phyloP scores from a whole-genome alignment of 2,113 vertebrate species.

The Jaculus jaculus region DNA sequence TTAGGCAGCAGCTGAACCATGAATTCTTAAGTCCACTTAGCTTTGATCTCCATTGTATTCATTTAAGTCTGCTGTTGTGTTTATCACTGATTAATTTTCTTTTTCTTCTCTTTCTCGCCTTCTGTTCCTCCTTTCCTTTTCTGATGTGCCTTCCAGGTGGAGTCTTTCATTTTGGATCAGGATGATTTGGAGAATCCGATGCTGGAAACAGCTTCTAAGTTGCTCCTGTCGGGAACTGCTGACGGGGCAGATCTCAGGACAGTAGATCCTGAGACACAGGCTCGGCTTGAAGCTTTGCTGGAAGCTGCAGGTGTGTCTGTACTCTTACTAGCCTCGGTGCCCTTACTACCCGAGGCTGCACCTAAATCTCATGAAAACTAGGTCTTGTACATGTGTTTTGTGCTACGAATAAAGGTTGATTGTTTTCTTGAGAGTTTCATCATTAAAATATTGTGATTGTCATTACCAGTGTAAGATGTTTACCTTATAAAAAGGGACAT shows the following conservation, averaged over 20 bases:
- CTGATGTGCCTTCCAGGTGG: constrained; percentile 88
- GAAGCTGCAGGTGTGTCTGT: constrained; percentile 95
- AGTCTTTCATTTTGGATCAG: constrained; percentile 99
- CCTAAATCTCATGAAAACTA: constrained; percentile 1
- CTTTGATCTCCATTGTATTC: not conserved
- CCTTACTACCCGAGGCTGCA: not conserved
- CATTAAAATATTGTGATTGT: constrained; percentile 16
- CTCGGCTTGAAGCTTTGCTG: constrained; percentile 96
- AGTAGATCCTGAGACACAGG: constrained; percentile 98
- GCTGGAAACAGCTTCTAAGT: constrained; percentile 97
- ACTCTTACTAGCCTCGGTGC: not conserved
- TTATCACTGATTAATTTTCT: constrained; percentile 12
- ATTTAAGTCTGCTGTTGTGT: constrained; percentile 6
- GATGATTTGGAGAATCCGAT: constrained; percentile 99
- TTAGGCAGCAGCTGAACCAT: not conserved
- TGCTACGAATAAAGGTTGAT: not conserved
- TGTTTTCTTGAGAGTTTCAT: constrained; percentile 37
- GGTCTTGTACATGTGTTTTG: not conserved
- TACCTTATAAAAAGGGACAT: not conserved
- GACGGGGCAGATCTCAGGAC: constrained; percentile 98
- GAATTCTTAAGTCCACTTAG: not conserved
- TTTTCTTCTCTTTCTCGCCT: not conserved
- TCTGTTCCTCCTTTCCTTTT: not conserved
- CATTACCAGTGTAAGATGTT: not conserved
- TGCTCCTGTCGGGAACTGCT: constrained; percentile 95